Conservation (phyloP, 2,797 vertebrate species). For the Tauraco hartlaubi region DNA sequence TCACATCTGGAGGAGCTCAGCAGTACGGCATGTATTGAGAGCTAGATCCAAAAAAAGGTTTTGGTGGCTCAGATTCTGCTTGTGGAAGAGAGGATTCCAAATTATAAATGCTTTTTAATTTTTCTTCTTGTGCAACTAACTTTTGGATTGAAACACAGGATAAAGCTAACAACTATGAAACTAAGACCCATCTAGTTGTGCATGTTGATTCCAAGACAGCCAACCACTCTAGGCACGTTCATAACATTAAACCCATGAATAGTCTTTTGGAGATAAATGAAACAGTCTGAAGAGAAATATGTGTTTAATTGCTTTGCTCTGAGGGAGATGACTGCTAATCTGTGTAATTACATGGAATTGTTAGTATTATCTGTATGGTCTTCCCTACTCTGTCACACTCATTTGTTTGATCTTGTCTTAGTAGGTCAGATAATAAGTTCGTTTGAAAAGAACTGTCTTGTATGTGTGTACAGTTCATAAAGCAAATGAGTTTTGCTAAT, state of each 20-base stretch:
- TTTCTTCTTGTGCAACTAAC: not conserved
- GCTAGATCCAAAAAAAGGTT: not conserved
- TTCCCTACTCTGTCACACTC: not conserved
- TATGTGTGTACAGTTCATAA: not conserved
- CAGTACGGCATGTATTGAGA: not conserved
- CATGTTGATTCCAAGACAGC: not conserved
- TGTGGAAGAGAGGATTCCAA: not conserved
- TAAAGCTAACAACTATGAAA: not conserved
- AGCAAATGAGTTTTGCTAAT: not conserved
- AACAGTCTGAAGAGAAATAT: not conserved
- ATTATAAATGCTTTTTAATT: not conserved
- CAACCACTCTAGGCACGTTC: not conserved
- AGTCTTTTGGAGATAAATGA: not conserved
- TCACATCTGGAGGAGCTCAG: not conserved
- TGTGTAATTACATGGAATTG: not conserved
- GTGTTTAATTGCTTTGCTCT: conserved; percentile 4
- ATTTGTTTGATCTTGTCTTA: not conserved
- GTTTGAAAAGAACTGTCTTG: not conserved
- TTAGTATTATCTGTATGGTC: not conserved
- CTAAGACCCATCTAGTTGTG: not conserved
- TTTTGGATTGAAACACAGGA: not conserved
- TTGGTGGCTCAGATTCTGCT: not conserved
- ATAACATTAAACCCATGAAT: not conserved
- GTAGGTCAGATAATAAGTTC: not conserved
- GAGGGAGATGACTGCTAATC: not conserved